A percentile compares a stretch with the other conserved stretches of the same genome.
These are phyloP conservation scores for Montipora cactus DNA, from an alignment of 64 coral and sea anemone genomes.

Conservation along the genomic window DNA sequence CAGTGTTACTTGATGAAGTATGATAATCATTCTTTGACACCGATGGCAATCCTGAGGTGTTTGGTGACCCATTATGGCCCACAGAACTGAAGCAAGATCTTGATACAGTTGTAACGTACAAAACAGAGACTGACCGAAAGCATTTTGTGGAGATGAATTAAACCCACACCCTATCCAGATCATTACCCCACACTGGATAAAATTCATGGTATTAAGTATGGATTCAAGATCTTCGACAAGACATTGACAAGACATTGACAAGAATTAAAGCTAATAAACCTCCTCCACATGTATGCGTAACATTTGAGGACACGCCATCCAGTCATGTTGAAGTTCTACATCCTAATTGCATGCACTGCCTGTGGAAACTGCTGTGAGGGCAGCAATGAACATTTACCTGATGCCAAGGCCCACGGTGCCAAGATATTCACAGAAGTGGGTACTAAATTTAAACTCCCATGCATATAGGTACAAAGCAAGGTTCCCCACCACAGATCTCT, in stretches of 20 bases:
- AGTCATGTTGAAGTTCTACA: conserved; percentile 78
- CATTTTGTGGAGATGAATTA: conserved; percentile 66
- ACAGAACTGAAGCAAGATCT: conserved; percentile 49
- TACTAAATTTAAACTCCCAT: neutral
- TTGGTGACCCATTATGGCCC: conserved; percentile 55
- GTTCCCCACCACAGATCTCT: neutral
- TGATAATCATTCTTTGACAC: conserved; percentile 11
- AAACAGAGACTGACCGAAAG: conserved; percentile 25
- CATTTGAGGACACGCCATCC: conserved; percentile 65
- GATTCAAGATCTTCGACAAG: conserved; percentile 28
- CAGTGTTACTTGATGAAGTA: no score
- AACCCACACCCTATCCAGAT: conserved; percentile 65
- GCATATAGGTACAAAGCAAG: neutral
- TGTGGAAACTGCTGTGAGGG: conserved; percentile 77
- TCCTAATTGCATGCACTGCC: conserved; percentile 61
- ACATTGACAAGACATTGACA: conserved; percentile 64
- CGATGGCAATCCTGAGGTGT: conserved; percentile 53
- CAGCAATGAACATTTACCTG: conserved; percentile 74
- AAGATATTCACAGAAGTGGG: conserved; percentile 66
- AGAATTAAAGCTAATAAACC: conserved; percentile 41
- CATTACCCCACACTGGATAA: conserved; percentile 40
- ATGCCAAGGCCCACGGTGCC: conserved; percentile 68
- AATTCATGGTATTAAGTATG: conserved; percentile 62
- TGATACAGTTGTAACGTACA: neutral
- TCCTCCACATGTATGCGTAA: conserved; percentile 48